Percentiles rank a stretch among this genome's conserved stretches.
phyloP scores from a whole-genome alignment of 2,797 vertebrate species.

The Lacerta bilineata region DNA sequence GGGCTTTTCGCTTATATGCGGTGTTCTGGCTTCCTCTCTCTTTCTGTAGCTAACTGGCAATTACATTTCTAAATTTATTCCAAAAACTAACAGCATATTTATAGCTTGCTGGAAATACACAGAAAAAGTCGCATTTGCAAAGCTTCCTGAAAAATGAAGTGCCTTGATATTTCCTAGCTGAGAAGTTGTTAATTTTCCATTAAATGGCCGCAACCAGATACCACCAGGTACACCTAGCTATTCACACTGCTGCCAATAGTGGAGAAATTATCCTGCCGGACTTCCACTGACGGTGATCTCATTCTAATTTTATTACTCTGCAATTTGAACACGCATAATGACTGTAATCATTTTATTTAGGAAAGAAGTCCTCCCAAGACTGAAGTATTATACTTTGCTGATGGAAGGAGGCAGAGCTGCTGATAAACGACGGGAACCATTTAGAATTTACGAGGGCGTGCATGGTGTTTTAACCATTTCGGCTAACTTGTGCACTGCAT shows the following conservation, averaged over 20 bases:
- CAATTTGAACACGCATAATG: conserved; percentile 87
- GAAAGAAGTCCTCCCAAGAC: conserved; percentile 75
- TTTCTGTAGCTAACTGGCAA: conserved; percentile 51
- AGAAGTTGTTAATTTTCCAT: conserved; percentile 63
- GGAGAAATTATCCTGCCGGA: conserved; percentile 80
- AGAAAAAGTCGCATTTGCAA: conserved; percentile 41
- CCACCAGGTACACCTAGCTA: conserved; percentile 64
- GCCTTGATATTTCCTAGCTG: conserved; percentile 49
- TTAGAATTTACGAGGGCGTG: neutral
- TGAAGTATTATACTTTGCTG: conserved; percentile 55
- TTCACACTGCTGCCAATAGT: conserved; percentile 85
- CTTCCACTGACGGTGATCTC: conserved; percentile 85
- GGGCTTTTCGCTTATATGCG: conserved; percentile 41
- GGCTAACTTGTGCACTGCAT: too few species aligned
- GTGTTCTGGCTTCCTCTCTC: conserved; percentile 36
- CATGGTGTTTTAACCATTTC: too few species aligned
- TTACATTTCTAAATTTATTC: conserved; percentile 49
- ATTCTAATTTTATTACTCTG: conserved; percentile 86
- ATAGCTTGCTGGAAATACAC: conserved; percentile 47
- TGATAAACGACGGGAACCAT: conserved; percentile 36
- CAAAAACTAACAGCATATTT: conserved; percentile 52
- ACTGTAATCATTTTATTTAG: conserved; percentile 83
- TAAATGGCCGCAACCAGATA: conserved; percentile 19
- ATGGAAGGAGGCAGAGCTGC: conserved; percentile 48
- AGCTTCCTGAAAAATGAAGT: conserved; percentile 58